Base-by-base conservation (phyloP, 2,113 vertebrate genomes). In the Sinocyclocheilus maitianheensis region DNA sequence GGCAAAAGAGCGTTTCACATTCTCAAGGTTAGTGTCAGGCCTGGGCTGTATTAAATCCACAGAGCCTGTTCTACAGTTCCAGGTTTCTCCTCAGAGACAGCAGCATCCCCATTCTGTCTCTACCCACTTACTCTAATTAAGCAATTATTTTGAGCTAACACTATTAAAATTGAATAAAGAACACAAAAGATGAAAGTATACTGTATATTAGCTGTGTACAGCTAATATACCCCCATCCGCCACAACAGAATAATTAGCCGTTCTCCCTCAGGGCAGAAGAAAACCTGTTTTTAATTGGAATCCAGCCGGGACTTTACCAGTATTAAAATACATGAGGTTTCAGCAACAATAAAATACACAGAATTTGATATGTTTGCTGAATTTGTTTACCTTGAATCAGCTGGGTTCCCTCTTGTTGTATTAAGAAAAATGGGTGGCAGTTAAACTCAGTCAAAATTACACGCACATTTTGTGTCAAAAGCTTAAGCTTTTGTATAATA, bases 201-300 rank as follows among this genome's bases (percentile, higher is more conserved):
- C 48, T 62, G 75, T 69, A 55, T 90, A 91, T 90, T 91, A 88
- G 88, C 86, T 85, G 86, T 89, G 89, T 89, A 91, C 82, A 86
- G 24, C 63, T 82, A 82, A 82, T 82, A 71, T 86, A 91, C 89
- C 86, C 83, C 88, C 85, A 83, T 78, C 53, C 79, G 90, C 93
- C 91, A 91, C 92, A 94, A 94, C 93, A 92, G 92, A 92, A 93
- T 94, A 95, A 95, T 96, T 94, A 95, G 91, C 93, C 89, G 89
- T 91, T 93, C 89, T 91, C 93, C 94, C 93, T 94, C 83, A 90
- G 93, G 95, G 92, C 84, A 77, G 88, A 85, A 89, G 90, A 91
- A 94, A 93, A 93, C 93, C 92, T 93, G 91, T 93, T 93, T 93
- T 93, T 95, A 95, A 95, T 95, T 95, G 94, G 92, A 94, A 92